Conservation (phyloP, 2,113 vertebrate species). For the Misgurnus mizolepis region DNA sequence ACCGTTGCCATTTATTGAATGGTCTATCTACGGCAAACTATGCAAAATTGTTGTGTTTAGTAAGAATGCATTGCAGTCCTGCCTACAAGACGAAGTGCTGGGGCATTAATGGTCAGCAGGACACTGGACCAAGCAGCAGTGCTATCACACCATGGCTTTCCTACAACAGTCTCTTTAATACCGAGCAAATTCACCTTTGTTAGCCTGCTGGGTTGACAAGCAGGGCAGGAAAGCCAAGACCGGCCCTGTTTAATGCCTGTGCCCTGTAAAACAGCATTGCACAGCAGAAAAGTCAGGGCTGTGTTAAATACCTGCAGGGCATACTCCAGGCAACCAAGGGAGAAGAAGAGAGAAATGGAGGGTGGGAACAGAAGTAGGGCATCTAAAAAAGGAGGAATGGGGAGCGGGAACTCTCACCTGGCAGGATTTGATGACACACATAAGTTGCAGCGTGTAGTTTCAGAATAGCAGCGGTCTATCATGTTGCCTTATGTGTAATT, state of each 20-base stretch:
- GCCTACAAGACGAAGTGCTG: neutral
- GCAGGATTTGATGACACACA: constrained; percentile 42
- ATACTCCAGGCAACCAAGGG: constrained; percentile 31
- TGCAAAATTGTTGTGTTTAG: neutral
- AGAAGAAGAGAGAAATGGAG: constrained; percentile 35
- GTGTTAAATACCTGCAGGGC: constrained; percentile 44
- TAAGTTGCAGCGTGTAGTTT: constrained; percentile 13
- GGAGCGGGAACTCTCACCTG: constrained; percentile 39
- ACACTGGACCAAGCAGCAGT: neutral
- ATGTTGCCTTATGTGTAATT: neutral
- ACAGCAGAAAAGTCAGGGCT: constrained; percentile 39
- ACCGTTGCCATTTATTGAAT: neutral
- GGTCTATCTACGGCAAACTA: neutral
- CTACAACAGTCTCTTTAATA: constrained; percentile 18
- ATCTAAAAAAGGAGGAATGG: constrained; percentile 41
- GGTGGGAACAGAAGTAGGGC: constrained; percentile 42
- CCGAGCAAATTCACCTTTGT: constrained; percentile 40
- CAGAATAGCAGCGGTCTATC: neutral
- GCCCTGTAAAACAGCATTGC: constrained; percentile 34
- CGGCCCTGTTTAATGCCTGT: constrained; percentile 27
- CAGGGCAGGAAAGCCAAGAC: constrained; percentile 30
- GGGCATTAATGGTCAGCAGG: constrained; percentile 1
- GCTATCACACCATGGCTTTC: constrained; percentile 20
- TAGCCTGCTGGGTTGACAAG: constrained; percentile 40
- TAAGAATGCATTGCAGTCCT: neutral